These are phyloP conservation scores for Poecilobothrus nobilitatus DNA, from an alignment of 2,888 invertebrate species.

Conservation along the genomic window DNA sequence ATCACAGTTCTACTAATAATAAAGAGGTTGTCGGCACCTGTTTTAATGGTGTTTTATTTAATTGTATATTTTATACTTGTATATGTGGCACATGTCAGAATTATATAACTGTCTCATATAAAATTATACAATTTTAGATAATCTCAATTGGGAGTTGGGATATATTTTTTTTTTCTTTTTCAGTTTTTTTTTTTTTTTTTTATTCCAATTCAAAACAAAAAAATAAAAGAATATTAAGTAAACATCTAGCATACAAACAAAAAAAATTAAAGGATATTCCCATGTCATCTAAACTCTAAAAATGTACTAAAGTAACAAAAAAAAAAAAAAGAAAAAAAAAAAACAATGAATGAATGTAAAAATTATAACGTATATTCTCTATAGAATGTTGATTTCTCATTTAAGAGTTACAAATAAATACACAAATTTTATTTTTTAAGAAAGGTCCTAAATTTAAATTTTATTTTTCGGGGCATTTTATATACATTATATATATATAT, in stretches of 20 bases:
- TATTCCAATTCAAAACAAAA: too few species aligned
- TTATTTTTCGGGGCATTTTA: too few species aligned
- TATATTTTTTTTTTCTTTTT: neutral
- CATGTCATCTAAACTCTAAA: neutral
- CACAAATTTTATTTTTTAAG: too few species aligned
- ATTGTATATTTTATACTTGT: neutral
- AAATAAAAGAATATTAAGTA: neutral
- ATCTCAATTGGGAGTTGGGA: neutral
- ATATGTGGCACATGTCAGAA: neutral
- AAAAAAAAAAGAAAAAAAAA: too few species aligned
- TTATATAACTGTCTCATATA: conserved; percentile 1
- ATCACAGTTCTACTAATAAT: too few species aligned
- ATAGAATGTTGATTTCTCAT: neutral
- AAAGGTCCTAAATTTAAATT: too few species aligned
- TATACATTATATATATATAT: too few species aligned
- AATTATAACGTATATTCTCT: neutral
- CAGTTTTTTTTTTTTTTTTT: neutral
- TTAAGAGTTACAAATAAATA: too few species aligned
- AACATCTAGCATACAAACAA: neutral
- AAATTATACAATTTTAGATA: conserved; percentile 6
- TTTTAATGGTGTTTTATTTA: too few species aligned
- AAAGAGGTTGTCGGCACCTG: too few species aligned
- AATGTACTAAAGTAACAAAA: too few species aligned
- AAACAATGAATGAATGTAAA: neutral
- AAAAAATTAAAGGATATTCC: neutral